Conservation (phyloP, 92 coral and sea anemone species). For the Zoanthus sansibaricus region DNA sequence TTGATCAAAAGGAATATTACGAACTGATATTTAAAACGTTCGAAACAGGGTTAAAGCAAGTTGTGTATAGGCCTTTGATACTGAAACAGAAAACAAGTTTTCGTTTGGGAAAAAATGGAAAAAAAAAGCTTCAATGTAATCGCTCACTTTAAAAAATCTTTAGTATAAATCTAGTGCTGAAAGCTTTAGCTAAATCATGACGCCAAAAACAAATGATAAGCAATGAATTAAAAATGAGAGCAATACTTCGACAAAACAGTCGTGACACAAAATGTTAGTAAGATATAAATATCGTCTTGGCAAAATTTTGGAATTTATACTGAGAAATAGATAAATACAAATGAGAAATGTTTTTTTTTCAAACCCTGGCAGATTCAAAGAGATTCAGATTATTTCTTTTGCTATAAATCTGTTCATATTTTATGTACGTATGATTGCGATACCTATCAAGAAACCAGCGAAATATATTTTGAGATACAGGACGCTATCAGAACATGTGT, state of each 20-base stretch:
- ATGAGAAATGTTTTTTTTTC: too few species aligned
- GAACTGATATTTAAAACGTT: too few species aligned
- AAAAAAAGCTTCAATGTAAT: too few species aligned
- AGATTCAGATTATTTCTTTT: neutral
- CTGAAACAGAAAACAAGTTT: too few species aligned
- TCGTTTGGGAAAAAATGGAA: too few species aligned
- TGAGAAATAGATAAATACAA: neutral
- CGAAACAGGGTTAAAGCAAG: too few species aligned
- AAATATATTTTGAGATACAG: neutral
- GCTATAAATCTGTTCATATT: neutral
- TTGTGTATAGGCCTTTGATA: too few species aligned
- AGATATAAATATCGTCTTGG: neutral
- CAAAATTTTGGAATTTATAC: neutral
- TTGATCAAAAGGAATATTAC: too few species aligned
- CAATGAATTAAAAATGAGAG: constrained; percentile 27
- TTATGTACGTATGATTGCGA: neutral
- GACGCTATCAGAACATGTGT: neutral
- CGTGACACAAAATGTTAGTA: constrained; percentile 3
- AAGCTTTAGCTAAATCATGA: neutral
- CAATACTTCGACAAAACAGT: constrained; percentile 3
- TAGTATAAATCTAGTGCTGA: neutral
- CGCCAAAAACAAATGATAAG: neutral
- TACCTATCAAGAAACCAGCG: neutral
- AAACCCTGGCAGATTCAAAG: neutral
- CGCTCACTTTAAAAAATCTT: neutral